Base-by-base conservation (phyloP, 2,888 invertebrate species). In the Plagodis dolabraria region DNA sequence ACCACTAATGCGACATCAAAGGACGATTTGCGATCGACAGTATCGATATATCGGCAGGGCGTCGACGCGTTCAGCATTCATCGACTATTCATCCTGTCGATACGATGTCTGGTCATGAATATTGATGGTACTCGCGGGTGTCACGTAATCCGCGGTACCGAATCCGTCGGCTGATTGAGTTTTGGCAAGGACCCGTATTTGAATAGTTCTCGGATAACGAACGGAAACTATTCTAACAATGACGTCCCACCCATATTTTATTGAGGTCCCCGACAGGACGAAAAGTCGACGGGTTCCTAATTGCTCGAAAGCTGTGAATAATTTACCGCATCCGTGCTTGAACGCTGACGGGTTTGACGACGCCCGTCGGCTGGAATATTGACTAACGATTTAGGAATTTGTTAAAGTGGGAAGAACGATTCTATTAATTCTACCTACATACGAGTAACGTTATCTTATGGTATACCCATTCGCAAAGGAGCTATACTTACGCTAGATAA, bases 71-170 rank as follows among this genome's bases (percentile, higher is more conserved):
- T 76, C 75, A 72, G 71, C 70, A 69, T 80, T 84, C 83, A 83
- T 87, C 83, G 84, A 78, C 83, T 86, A 86, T 87, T 86, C 89
- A 86, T 84, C 79, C 81, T 78, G 79, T 71, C 79, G 72, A 75
- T 72, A 70, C 72, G 72, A 72, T 72, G 71, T 75, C 76, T 71
- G 65, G 74, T 81, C 81, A 90, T 90, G 86, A 86, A 90, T 90
- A 90, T 90, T 86, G 79, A 89, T 86, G 71, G 61, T 72, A 81
- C 78, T 85, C 85, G 85, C 85, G 65, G 74, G 72, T 75, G 77
- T 82, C 82, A 83, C 83, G 82, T 87, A 86, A 88, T 86, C 80
- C 76, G 72, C 72, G 74, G 72, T 68, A 64, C 70, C 66, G 75
- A 74, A 76, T 77, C 79, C 74, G 71, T 69, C 69, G 74, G 73